Conservation (phyloP, 2,888 invertebrate genomes). For the Brachyopa scutellaris region DNA sequence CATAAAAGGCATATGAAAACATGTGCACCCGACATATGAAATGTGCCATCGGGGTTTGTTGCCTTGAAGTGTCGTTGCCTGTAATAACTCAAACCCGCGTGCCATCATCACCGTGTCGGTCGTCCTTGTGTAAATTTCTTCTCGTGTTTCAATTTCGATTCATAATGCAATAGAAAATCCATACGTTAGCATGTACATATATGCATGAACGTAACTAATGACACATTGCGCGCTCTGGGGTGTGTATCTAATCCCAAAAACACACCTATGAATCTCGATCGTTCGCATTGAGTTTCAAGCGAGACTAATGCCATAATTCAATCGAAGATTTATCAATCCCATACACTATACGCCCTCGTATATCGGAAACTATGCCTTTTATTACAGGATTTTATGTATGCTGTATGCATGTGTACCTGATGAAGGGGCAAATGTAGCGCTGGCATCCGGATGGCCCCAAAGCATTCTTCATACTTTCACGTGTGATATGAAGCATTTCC, state of each 20-base stretch:
- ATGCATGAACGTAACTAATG: slow-evolving; percentile 54
- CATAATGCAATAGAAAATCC: slow-evolving; percentile 61
- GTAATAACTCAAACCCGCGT: slow-evolving; percentile 23
- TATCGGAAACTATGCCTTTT: slow-evolving; percentile 41
- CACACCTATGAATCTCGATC: slow-evolving; percentile 65
- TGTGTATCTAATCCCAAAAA: slow-evolving; percentile 62
- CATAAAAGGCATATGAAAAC: slow-evolving; percentile 21
- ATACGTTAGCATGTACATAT: slow-evolving; percentile 23
- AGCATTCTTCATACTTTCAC: slow-evolving; percentile 59
- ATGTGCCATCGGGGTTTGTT: slow-evolving; percentile 20
- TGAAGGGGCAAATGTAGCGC: neutral
- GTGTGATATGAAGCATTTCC: slow-evolving; percentile 63
- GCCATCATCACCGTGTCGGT: slow-evolving; percentile 24
- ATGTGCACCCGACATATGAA: slow-evolving; percentile 40
- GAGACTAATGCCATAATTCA: slow-evolving; percentile 70
- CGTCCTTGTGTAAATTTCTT: slow-evolving; percentile 41
- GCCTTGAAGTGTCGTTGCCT: slow-evolving; percentile 28
- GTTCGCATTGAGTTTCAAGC: slow-evolving; percentile 63
- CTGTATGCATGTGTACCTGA: slow-evolving; percentile 5
- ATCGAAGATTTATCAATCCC: slow-evolving; percentile 64
- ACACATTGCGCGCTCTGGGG: slow-evolving; percentile 61
- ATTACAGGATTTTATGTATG: slow-evolving; percentile 39
- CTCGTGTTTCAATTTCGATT: slow-evolving; percentile 55
- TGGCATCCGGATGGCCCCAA: slow-evolving; percentile 30
- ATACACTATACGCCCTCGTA: neutral